phyloP scores from a whole-genome alignment of 2,797 vertebrate species.

The Sebastes iracundus region DNA sequence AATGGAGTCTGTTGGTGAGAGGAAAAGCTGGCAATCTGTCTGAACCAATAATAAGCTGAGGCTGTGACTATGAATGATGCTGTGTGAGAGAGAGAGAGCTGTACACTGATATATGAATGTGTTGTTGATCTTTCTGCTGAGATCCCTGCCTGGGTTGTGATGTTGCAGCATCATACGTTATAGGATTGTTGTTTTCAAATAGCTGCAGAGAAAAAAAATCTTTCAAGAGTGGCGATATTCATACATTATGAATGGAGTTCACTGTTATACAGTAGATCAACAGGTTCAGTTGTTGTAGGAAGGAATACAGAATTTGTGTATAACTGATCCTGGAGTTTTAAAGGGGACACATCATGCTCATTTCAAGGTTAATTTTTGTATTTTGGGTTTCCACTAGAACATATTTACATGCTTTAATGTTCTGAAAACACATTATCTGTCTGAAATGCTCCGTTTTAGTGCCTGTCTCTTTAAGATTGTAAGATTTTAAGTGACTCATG shows the following conservation, averaged over 20 bases:
- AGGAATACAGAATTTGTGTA: no score
- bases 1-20: constrained; percentile 41
- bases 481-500: not conserved
- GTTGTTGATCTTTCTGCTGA: not conserved
- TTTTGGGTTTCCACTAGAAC: no score
- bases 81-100: constrained; percentile 3
- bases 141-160: not conserved
- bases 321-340: not conserved
- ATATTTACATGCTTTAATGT: no score
- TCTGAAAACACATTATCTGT: no score
- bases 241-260: not conserved
- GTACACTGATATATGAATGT: constrained; percentile 9
- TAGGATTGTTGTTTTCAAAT: not conserved
- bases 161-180: not conserved
- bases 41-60: constrained; percentile 26
- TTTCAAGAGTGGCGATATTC: not conserved
- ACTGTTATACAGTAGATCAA: not conserved
- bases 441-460: no score
- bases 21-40: constrained; percentile 14
- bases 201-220: not conserved
- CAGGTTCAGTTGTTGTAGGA: not conserved
- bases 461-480: no score
- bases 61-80: constrained; percentile 22
- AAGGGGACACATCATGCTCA: no score
- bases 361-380: no score